Evolutionary conservation across 2,888 invertebrate species (phyloP).

Genomic region (Hydrotaea diabolus): DNA sequence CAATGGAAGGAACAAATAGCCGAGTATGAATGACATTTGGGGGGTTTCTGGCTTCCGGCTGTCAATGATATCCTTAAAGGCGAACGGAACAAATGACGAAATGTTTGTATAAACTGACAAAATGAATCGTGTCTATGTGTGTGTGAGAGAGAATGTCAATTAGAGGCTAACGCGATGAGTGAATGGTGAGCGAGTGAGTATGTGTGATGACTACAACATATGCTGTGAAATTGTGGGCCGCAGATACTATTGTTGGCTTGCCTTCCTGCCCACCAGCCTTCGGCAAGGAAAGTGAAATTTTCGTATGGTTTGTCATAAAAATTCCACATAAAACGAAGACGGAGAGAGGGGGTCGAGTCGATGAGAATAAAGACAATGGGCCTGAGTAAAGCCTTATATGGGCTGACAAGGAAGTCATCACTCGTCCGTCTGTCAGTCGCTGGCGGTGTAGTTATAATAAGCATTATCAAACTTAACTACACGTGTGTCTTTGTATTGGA

Average conservation of each 20-base stretch:
- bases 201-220: background rate
- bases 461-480: conserved; percentile 28
- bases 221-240: conserved; percentile 9
- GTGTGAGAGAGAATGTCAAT: background rate
- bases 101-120: background rate
- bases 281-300: background rate
- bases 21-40: conserved; percentile 45
- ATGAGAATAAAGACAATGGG: background rate
- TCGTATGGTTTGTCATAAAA: background rate
- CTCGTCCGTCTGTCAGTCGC: background rate
- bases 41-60: conserved; percentile 61
- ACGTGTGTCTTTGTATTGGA: conserved; percentile 51
- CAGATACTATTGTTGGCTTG: conserved; percentile 18
- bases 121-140: background rate
- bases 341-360: background rate
- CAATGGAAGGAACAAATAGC: background rate
- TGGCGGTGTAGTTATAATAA: conserved; percentile 9
- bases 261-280: background rate
- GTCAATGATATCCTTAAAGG: conserved; percentile 42
- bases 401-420: background rate
- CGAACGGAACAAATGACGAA: conserved; percentile 17
- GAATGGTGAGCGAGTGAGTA: background rate
- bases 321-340: background rate
- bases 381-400: too few species aligned
- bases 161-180: too few species aligned